Base-by-base conservation (phyloP, 2,113 vertebrate species). In the Echinops telfairi region DNA sequence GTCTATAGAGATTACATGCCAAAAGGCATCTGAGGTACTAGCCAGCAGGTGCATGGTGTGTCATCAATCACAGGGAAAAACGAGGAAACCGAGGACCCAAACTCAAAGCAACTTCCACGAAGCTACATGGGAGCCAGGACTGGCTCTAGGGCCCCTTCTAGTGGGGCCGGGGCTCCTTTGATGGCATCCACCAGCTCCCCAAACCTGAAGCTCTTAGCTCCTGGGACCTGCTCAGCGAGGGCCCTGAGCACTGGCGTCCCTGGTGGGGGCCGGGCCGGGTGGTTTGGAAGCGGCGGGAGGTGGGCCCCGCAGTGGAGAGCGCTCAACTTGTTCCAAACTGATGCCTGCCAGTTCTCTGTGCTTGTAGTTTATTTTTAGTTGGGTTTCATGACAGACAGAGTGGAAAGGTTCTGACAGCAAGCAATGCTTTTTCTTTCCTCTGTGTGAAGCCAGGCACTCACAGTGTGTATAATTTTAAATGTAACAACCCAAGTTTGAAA, bases 391-490 rank as follows among this genome's bases (percentile, higher is more conserved):
- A 94, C 93, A 75, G 86, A 92, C 93, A 75, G 86, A 92, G 91
- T 78, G 89, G 84, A 68, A 77, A 89, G 94, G 88, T 86, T 94
- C 89, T 97, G 97, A 97, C 95, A 91, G 92, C 92, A 91, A 94
- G 82, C 84, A 86, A 60, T 33, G 58, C 82, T 71, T 60, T 33
- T 62, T 58, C 82, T 85, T 79, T 81, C 87, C 60, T 70, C 91
- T 23, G 60, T 97, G 81, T 95, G 95, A 97, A 95, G 91, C 75
- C 64, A 66, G 85, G 33, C 36, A 57, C 64, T 95, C 88, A 94
- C 93, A 68, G 71, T 16, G 36, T 43, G 90, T 95, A 83, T 91
- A 80, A 96, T 96, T 96, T 91, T 97, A 95, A 95, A 91, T 75
- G 75, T 88, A 96, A 96, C 93, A 81, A 94, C 78, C 78, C 1